These are phyloP conservation scores for Gymnogyps californianus DNA, from an alignment of 2,113 vertebrate genomes.

Conservation along the genomic window DNA sequence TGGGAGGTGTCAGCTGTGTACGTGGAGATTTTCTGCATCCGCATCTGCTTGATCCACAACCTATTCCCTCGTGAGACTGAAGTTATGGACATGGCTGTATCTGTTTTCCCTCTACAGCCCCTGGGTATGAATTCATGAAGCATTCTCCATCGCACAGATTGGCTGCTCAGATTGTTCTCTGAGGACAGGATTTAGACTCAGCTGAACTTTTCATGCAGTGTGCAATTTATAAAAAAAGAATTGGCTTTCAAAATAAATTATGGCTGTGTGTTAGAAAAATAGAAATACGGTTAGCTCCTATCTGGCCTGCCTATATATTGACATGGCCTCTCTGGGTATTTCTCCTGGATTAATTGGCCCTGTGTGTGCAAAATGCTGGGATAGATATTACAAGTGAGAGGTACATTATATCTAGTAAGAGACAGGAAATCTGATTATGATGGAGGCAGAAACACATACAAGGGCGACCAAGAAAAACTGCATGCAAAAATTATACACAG, in stretches of 20 bases:
- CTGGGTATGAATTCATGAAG: background rate
- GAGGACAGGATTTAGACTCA: background rate
- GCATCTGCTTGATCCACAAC: background rate
- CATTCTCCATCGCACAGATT: background rate
- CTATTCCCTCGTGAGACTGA: background rate
- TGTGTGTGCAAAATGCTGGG: background rate
- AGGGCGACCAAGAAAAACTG: background rate
- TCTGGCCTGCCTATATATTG: background rate
- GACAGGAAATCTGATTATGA: background rate
- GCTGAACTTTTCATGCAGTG: background rate
- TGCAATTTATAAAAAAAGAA: background rate
- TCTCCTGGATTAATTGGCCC: background rate
- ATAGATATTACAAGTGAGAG: background rate
- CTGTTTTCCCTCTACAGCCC: background rate
- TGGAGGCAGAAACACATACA: background rate
- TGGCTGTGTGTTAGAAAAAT: background rate
- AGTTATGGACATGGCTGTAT: background rate
- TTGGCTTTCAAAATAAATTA: conserved; percentile 30
- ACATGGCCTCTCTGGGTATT: background rate
- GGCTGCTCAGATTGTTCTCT: conserved; percentile 18
- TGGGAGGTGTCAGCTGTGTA: background rate
- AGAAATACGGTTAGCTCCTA: background rate
- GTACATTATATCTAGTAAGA: background rate
- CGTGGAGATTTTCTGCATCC: background rate
- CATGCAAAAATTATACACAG: background rate